Evolutionary conservation across 2,113 vertebrate species (phyloP).

Genomic region (Neodon shergylaensis): DNA sequence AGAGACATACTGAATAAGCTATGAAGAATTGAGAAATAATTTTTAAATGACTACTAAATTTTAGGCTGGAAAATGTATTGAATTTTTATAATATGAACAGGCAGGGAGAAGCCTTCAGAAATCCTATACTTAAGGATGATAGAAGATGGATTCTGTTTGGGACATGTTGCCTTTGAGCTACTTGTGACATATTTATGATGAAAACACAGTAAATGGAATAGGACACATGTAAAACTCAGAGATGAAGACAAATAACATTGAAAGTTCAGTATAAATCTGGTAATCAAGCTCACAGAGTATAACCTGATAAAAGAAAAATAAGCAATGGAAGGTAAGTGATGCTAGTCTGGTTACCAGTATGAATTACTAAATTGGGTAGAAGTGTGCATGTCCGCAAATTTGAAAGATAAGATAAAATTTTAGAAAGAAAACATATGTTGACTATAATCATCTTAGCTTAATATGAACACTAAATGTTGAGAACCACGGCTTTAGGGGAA

Average conservation of each 20-base stretch:
- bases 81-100: neutral
- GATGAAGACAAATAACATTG: neutral
- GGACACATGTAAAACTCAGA: neutral
- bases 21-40: neutral
- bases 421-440: constrained; percentile 14
- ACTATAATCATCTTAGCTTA: neutral
- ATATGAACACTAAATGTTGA: neutral
- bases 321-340: neutral
- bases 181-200: neutral
- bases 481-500: neutral
- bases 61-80: neutral
- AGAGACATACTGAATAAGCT: neutral
- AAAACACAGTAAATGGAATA: neutral
- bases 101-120: neutral
- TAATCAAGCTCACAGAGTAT: neutral
- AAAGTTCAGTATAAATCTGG: neutral
- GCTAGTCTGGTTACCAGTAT: neutral
- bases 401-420: neutral
- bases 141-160: neutral
- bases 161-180: neutral
- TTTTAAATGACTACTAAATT: neutral
- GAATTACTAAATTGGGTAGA: neutral
- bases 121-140: neutral
- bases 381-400: neutral
- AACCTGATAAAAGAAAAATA: neutral